Conservation (phyloP, 2,797 vertebrate species). For the Chiloscyllium punctatum region DNA sequence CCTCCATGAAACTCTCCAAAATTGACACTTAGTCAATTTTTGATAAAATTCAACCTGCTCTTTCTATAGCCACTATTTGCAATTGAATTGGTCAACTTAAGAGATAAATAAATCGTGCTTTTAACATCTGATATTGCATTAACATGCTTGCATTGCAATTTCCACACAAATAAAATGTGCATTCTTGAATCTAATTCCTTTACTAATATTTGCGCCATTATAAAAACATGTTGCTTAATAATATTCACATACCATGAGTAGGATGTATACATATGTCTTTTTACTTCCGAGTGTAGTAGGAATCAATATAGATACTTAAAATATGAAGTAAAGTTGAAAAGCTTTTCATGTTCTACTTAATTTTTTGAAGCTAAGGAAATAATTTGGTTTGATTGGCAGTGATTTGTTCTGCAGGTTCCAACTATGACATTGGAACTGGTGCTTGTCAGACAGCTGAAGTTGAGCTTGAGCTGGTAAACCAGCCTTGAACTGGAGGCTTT, state of each 20-base stretch:
- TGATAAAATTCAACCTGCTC: too few relatives aligned
- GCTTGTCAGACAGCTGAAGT: neutral
- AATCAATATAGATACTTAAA: neutral
- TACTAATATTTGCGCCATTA: neutral
- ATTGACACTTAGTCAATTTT: too few relatives aligned
- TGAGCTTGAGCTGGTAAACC: neutral
- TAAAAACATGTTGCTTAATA: neutral
- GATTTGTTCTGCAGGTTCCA: neutral
- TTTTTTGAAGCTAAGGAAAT: neutral
- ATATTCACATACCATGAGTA: neutral
- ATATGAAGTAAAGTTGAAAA: neutral
- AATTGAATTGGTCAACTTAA: neutral
- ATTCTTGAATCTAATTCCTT: neutral
- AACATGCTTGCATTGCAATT: neutral
- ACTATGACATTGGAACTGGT: neutral
- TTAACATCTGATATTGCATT: neutral
- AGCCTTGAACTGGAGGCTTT: neutral
- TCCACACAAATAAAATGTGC: too few relatives aligned
- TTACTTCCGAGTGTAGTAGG: neutral
- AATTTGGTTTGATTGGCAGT: neutral
- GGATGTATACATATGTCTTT: neutral
- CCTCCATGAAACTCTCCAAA: too few relatives aligned
- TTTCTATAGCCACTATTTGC: neutral
- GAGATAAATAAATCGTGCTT: neutral
- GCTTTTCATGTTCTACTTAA: neutral